Evolutionary conservation across 92 coral and sea anemone species (phyloP), one percentile per base, ranked within the genome.

Genomic region (Porites divaricata): DNA sequence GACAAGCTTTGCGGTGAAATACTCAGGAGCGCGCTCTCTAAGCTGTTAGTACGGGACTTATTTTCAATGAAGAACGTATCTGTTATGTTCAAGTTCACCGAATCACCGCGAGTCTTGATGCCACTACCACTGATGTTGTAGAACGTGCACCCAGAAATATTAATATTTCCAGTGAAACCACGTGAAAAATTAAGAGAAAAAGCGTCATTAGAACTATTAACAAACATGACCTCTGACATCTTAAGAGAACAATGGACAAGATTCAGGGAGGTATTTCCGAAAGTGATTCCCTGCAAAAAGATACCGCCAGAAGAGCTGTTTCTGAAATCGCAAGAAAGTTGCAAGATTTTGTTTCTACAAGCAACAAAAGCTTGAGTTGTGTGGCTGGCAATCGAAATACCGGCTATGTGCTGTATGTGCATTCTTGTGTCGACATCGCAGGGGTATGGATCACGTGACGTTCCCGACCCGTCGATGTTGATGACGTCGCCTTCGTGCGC

Each of bases 391-490:
- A 82, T 19, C 13, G 2, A 16, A 22, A 72, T 14, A 22, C 79
- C 61, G 15, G 64, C 86, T 14, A n/a, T 20, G 1, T 19, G 21
- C 52, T 63, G 78, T 14, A n/a, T 20, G 1, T 19, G 41, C 52
- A 81, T 56, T 28, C 50, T 75, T 51, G 16, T 16, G 53, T 16
- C 52, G 7, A 15, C 20, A 1, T 72, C 79, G 62, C 86, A 82
- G 15, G 63, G 86, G 26, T 82, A 82, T 48, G 86, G 86, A 72
- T 82, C 86, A 72, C 79, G 70, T 58, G 79, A 72, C 61, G 86
- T 82, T 0, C 53, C 79, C 15, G 51, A 20, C 6, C 86, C 86
- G 13, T 82, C 86, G 8, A 82, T 61, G 20, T 82, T 71, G 71
- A 82, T 61, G 70, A 82, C 51, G 64, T 82, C 86, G 4, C 72